Evolutionary conservation across 2,113 vertebrate genomes (phyloP), one percentile per base, ranked within the genome.

Genomic region (Spermophilus dauricus): DNA sequence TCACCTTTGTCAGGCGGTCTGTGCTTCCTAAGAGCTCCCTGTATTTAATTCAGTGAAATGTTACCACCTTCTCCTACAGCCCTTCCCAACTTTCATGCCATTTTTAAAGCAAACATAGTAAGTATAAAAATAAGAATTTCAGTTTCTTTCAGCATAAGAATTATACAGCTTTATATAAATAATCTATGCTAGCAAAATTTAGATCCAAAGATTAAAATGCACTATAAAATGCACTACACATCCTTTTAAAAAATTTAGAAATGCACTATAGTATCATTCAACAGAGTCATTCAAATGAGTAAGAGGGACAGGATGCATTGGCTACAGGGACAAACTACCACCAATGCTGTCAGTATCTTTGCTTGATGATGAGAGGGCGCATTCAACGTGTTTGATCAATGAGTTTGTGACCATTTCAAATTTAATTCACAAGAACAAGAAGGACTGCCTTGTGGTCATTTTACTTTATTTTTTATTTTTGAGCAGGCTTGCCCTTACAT

Each of bases 161-260:
- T 78, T 69, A 8, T 12, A 73, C 3, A 86, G 18, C 7, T 92
- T 82, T 78, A 78, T 88, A 26, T 76, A 42, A 63, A 86, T 86
- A 96, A 70, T 39, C 13, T 48, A 88, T 48, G 28, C 37, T 84
- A 95, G 75, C 34, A 42, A 85, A 24, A 5, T 77, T 96, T 80
- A 91, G 51, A 94, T 61, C 51, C 2, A 34, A 94, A 56, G 67
- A 96, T 76, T 95, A 83, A 93, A 96, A 92, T 58, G 20, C 0
- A 61, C 28, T 67, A 37, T 32, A 37, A 83, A 63, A 58, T 51
- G 39, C 3, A 34, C 26, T 17, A 39, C n/a, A 90, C 67, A 67
- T 37, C 16, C 13, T 51, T 69, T 94, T 94, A 85, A 70, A 42
- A 72, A 56, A 39, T 16, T 81, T 51, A 13, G 11, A 88, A 89